A percentile compares a stretch with the other conserved stretches of the same genome.
Evolutionary conservation across 1,140 invertebrate genomes (phyloP).

Genomic region (Euura lappo): DNA sequence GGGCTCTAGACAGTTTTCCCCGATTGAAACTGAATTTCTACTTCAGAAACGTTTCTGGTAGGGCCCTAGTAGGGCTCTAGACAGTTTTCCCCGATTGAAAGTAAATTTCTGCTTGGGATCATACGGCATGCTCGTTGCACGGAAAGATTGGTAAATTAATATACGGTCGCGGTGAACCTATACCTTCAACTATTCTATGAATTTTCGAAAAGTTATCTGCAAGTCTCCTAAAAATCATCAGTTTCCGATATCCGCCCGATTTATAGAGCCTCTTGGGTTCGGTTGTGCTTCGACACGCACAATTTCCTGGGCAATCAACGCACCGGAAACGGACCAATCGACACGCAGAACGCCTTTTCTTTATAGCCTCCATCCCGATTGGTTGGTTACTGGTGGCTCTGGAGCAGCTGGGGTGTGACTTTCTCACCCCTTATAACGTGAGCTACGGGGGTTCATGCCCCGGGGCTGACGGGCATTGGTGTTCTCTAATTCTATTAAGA

Average conservation of each 20-base stretch:
- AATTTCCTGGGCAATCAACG: slow-evolving; percentile 50
- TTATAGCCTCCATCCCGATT: slow-evolving; percentile 43
- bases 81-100: too few species aligned
- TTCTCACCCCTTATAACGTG: slow-evolving; percentile 28
- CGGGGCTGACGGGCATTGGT: slow-evolving; percentile 35
- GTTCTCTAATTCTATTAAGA: slow-evolving; percentile 48
- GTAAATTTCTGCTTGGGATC: too few species aligned
- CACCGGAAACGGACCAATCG: slow-evolving; percentile 47
- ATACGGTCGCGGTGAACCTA: slow-evolving; percentile 24
- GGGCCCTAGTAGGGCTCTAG: too few species aligned
- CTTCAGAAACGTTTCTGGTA: too few species aligned
- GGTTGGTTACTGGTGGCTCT: slow-evolving; percentile 28
- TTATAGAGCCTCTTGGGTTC: too few species aligned
- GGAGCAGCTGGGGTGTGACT: slow-evolving; percentile 42
- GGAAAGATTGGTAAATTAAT: slow-evolving; percentile 49
- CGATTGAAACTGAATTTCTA: too few species aligned
- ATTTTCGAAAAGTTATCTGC: too few species aligned
- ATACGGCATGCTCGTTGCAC: slow-evolving; percentile 51
- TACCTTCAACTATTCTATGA: background rate
- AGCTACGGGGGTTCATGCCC: slow-evolving; percentile 13
- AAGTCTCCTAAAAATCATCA: too few species aligned
- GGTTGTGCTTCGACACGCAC: slow-evolving; percentile 32
- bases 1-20: too few species aligned
- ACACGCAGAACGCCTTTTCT: slow-evolving; percentile 32
- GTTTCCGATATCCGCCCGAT: too few species aligned